These are phyloP conservation scores for Pristionchus exspectatus DNA, from an alignment of 2,888 invertebrate genomes.

Conservation along the genomic window DNA sequence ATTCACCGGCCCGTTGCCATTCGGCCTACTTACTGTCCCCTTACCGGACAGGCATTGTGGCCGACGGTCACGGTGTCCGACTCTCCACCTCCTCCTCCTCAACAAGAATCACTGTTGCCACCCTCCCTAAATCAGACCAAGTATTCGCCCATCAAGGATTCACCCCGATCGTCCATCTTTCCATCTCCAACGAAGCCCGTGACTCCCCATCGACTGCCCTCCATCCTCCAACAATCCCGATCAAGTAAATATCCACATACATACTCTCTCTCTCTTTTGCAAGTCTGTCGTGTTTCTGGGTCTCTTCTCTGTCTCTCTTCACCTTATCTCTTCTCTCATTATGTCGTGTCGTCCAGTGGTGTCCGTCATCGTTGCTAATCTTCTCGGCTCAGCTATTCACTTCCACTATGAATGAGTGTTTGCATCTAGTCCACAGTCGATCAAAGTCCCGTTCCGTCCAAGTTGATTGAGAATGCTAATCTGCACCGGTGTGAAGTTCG, in stretches of 20 bases:
- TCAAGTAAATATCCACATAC: not conserved
- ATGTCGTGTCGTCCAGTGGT: not conserved
- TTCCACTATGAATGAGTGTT: not conserved
- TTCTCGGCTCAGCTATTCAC: not conserved
- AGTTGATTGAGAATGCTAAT: not conserved
- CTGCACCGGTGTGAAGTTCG: not conserved
- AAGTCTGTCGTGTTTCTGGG: slow-evolving; percentile 23
- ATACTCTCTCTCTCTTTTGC: not conserved
- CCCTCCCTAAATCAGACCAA: not conserved
- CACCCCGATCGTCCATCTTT: not conserved
- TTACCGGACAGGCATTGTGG: not conserved
- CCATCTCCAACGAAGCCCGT: not conserved
- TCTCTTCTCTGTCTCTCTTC: slow-evolving; percentile 16
- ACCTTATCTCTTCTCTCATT: slow-evolving; percentile 5
- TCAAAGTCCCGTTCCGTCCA: not conserved
- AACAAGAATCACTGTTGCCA: not conserved
- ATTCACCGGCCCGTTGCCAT: not conserved
- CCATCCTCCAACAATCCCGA: slow-evolving; percentile 36
- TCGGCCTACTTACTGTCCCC: not conserved
- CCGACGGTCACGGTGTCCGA: not conserved
- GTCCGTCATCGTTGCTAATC: not conserved
- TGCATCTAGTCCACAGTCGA: not conserved
- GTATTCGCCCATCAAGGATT: not conserved
- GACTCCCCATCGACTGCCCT: not conserved
- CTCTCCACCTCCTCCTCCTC: not conserved